Base-by-base conservation (phyloP, 2,797 vertebrate genomes). In the Todus mexicanus region DNA sequence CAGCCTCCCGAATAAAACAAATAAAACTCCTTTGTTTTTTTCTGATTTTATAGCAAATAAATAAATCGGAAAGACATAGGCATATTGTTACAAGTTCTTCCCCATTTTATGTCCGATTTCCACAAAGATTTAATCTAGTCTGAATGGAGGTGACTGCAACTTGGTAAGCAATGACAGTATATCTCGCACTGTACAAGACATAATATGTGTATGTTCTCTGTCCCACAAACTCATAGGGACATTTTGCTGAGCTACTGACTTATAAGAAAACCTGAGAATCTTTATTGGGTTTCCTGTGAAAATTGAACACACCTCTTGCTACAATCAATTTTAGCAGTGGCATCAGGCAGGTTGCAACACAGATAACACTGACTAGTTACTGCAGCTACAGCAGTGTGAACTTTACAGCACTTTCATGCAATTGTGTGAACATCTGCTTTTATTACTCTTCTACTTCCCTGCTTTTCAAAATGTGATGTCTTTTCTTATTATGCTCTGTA, bases 371-470 rank as follows among this genome's bases (percentile, higher is more conserved):
- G 16, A 21, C 37, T 64, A 43, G 50, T 37, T 79, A 26, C 54
- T 79, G 35, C 68, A 89, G 56, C 83, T 68, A 64, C 71, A 82
- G 40, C 42, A 50, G 47, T 40, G 43, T 80, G 78, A 95, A 84
- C 71, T 89, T 77, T 20, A 54, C 22, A 53, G 31, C n/a, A 33
- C 43, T 61, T 60, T 75, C 83, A 23, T 80, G 60, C 47, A 95
- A 95, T 91, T 96, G 77, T 87, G 40, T 53, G 74, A 96, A 95
- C 96, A 97, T 97, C 96, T 97, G 96, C 43, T 84, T 96, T 96
- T 94, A 95, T 94, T 96, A 79, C 90, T 92, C 68, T 92, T 71
- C 23, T 60, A 75, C 60, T 93, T 96, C 73, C 54, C 88, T 76
- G 87, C 78, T 94, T 96, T 97, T 96, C 75, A 95, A 92, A 95